Evolutionary conservation across 2,113 vertebrate species (phyloP), one percentile per base, ranked within the genome.

Genomic region (Ceratotherium simum): DNA sequence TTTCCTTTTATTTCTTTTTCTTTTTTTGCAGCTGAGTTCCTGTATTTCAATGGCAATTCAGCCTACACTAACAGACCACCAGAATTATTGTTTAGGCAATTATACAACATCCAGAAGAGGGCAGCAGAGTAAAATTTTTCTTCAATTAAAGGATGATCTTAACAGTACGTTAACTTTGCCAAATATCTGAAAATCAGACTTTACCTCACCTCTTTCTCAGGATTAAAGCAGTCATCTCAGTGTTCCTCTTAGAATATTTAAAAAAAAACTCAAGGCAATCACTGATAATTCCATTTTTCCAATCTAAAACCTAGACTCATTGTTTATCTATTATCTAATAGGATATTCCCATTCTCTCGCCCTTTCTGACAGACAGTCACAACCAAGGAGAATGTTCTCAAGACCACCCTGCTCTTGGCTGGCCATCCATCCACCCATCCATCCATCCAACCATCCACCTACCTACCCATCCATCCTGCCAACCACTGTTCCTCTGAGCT

Each of bases 51-150:
- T 31, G 65, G 64, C 31, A 83, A 91, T 78, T 84, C 27, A 13
- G 42, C n/a, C 39, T 58, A 36, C 6, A 25, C 54, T 27, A 62
- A 36, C 1, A 58, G 31, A 86, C 17, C 39, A 88, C 12, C 5
- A n/a, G 48, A 86, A 64, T 13, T 92, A 76, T n/a, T 69, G 65
- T 13, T 81, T 86, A 48, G 51, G 33, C 25, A 69, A 65, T 76
- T 67, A 75, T 10, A 31, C 29, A 75, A 39, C 18, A 31, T 94
- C 95, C 97, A 95, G 92, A 64, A 97, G 96, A 96, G 97, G 97
- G 97, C 98, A 92, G 95, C 94, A 98, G 54, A 96, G 79, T 78
- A 85, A 91, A 94, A 23, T 31, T 90, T 76, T 84, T 82, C 76
- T 51, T 75, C 54, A 33, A 36, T 25, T 64, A 81, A 79, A 79